Evolutionary conservation across 2,113 vertebrate genomes (phyloP), one percentile per base, ranked within the genome.

Genomic region (Pholis gunnellus): DNA sequence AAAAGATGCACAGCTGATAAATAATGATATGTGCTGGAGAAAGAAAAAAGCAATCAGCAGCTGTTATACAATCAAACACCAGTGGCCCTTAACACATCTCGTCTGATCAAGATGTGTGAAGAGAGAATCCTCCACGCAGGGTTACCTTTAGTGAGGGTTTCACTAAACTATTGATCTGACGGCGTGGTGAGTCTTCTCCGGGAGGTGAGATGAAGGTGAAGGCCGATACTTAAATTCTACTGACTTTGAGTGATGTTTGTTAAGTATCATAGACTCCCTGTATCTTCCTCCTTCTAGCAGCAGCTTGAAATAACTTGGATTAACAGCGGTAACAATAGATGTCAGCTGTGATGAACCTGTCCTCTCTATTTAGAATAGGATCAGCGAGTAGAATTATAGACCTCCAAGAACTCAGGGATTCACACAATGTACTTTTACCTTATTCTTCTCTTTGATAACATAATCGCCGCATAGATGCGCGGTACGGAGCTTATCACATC

Each of bases 131-230:
- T 56, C 61, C 5, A 57, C 18, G 13, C 44, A 42, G 40, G 46
- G 59, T 42, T 29, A 66, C 52, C 54, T 75, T 52, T 14, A 77
- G n/a, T 25, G 48, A 78, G 42, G 68, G 50, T 61, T 78, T 69
- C 20, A 50, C 34, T 79, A 29, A 79, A 56, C 38, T 82, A 85
- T 63, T 77, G 71, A 87, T 82, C 75, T 72, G 25, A 72, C n/a
- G 69, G 71, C 75, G 67, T 6, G 34, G 59, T 34, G 52, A 2
- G 78, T 64, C 64, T 40, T 40, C 42, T 71, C 59, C 3, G 27
- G 79, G 65, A 67, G 54, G 52, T 25, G 17, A 52, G 61, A 80
- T 80, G 64, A 68, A 64, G 72, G 72, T 5, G 27, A 86, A 77
- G 65, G 31, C 15, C 13, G 27, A 18, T 10, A 46, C 52, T 70